phyloP scores from a whole-genome alignment of 2,797 vertebrate genomes.

The Peromyscus melanophrys region DNA sequence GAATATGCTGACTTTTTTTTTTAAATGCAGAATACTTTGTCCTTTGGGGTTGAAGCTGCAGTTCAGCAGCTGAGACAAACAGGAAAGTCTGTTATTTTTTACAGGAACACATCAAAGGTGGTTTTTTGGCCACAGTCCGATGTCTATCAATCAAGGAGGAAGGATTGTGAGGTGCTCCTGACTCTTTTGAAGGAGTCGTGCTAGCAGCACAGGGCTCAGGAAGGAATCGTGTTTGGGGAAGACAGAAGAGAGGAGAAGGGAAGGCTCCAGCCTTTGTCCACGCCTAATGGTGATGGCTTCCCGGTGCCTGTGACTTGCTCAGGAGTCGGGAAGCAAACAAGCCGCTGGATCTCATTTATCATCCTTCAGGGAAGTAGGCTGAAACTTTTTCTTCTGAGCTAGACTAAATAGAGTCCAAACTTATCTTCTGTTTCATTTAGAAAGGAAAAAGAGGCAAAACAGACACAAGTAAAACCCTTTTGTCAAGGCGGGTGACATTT shows the following conservation, averaged over 20 bases:
- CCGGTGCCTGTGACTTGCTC: background rate
- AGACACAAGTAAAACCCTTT: background rate
- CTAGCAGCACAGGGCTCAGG: constrained; percentile 74
- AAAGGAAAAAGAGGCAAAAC: constrained; percentile 28
- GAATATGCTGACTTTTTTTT: constrained; percentile 26
- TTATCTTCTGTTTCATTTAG: constrained; percentile 66
- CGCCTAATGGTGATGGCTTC: background rate
- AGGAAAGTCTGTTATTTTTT: constrained; percentile 84
- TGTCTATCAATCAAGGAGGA: constrained; percentile 82
- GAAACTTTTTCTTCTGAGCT: constrained; percentile 64
- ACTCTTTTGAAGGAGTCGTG: constrained; percentile 84
- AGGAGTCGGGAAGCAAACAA: background rate
- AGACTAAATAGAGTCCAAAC: constrained; percentile 57
- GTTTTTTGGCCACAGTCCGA: constrained; percentile 80
- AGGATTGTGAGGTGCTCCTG: constrained; percentile 83
- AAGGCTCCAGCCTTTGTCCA: constrained; percentile 59
- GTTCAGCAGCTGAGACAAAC: constrained; percentile 79
- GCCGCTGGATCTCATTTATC: background rate
- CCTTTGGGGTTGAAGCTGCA: constrained; percentile 58
- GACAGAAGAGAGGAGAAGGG: constrained; percentile 35
- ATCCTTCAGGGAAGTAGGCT: background rate
- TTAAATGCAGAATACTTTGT: constrained; percentile 73
- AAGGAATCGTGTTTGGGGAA: constrained; percentile 82
- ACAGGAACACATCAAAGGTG: constrained; percentile 81
- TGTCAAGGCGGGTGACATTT: constrained; percentile 53